phyloP scores from a whole-genome alignment of 2,888 invertebrate genomes.

The Cryptus armator region DNA sequence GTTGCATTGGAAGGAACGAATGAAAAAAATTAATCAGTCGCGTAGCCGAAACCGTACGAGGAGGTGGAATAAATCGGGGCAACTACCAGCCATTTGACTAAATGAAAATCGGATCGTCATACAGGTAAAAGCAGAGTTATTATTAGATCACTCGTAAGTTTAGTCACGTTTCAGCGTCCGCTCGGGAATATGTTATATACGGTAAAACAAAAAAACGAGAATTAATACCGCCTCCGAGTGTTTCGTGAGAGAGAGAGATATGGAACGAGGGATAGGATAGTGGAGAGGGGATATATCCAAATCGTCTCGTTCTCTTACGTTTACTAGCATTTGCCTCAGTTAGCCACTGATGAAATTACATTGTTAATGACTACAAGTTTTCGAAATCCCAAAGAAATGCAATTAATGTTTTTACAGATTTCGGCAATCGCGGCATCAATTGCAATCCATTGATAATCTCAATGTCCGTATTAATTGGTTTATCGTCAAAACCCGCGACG shows the following conservation, averaged over 20 bases:
- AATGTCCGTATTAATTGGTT: conserved; percentile 21
- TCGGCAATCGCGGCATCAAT: neutral
- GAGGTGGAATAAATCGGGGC: neutral
- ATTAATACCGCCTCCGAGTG: conserved; percentile 35
- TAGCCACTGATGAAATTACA: no score
- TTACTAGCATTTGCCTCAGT: no score
- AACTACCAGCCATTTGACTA: conserved; percentile 66
- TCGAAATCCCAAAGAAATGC: neutral
- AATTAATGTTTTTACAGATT: neutral
- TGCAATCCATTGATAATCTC: neutral
- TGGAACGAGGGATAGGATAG: neutral
- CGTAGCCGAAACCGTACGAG: neutral
- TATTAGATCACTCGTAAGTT: conserved; percentile 80
- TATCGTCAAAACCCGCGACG: neutral
- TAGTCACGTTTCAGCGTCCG: conserved; percentile 77
- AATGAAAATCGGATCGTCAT: conserved; percentile 76
- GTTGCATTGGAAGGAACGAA: neutral
- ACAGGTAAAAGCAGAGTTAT: conserved; percentile 78
- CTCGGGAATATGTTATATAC: conserved; percentile 71
- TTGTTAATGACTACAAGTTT: no score
- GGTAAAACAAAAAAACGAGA: conserved; percentile 52
- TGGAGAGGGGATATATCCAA: neutral
- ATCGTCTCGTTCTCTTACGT: neutral
- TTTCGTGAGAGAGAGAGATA: neutral
- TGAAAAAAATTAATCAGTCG: no score